Evolutionary conservation across 30 jellyfish, hydroid and myxozoan species (phyloP), one percentile per base, ranked within the genome.

Genomic region (Euphysa ruthae): DNA sequence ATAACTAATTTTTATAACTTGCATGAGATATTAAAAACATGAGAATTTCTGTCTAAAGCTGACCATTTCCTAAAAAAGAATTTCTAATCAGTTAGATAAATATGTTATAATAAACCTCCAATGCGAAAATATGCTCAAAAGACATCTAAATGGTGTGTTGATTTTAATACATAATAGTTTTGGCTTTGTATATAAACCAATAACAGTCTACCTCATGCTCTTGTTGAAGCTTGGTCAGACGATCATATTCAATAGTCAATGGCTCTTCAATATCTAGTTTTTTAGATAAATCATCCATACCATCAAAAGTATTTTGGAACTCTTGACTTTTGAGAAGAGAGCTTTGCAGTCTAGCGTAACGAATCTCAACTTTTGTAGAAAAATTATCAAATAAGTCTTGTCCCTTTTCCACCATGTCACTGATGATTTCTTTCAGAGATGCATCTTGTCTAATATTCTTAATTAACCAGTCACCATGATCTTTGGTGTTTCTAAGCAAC

Each of bases 251-350:
- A 13, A 82, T 90, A 35, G 71, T 82, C 74, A 88, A 62, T 8
- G 93, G 94, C 61, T 65, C 68, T 58, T 26, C 82, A 25, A 73
- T 76, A 22, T 70, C 74, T 42, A 80, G 61, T 46, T 93, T 63
- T 73, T 77, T 69, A 3, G 60, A 46, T 8, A 46, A 8, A 7
- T 5, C 23, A 14, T 78, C 78, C 70, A 88, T 52, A 43, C 35
- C 94, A 20, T 70, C 91, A 23, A 88, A 22, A 23, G 91, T 60
- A 0, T 63, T 75, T 14, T 88, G 82, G 71, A 88, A 80, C 29
- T 81, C 98, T 66, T 88, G 94, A 22, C 91, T 52, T 32, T 75
- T 88, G 69, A 78, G 57, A 43, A 88, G 32, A 15, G 91, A 78
- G 46, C 73, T 80, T 43, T 75, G 94, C 30, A 88, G 75, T 24